Base-by-base conservation (phyloP, 1,140 invertebrate genomes). In the Drosophila repleta region DNA sequence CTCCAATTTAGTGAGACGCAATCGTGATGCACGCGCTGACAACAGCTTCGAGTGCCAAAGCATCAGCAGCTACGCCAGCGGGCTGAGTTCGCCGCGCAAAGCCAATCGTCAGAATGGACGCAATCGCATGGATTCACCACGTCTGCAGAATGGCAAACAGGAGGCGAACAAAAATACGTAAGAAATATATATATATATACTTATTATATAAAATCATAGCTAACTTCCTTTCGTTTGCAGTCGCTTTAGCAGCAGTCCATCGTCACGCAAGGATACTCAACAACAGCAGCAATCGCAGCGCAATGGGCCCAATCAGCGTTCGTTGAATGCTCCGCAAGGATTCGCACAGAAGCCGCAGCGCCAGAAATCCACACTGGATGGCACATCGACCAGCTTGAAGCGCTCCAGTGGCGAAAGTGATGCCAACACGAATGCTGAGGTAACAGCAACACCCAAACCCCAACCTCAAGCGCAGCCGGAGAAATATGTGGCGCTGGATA, bases 401-500 rank as follows among this genome's bases (percentile, higher is more conserved):
- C 79, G 84, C 15, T 73, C 76, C 15, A 88, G 79, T 13, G 77
- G 74, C 15, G 80, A 75, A 20, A 77, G 76, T 32, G 76, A 83
- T 57, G 55, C 45, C 4, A 61, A 69, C 4, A 56, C 64, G 3
- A 51, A 51, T 2, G 53, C 51, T 0, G 81, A 88, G 21, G 21
- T 62, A n/a, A 32, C 65, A 11, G 57, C 53, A 6, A 37, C 60
- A 15, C 41, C 46, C 3, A 74, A 66, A 5, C 39, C 35, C 1
- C 32, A 5, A 26, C 15, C 48, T 0, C 51, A 61, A 26, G 58
- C 65, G 5, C 26, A 61, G 29, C 39, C 70, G 8, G 72, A 83
- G 8, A 91, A 93, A 57, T 93, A 92, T 78, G 83, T 91, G 4
- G 17, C 91, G 1, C 35, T 91, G 3, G 71, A 92, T 49, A 76